A percentile compares a stretch with the other conserved stretches of the same genome.
Evolutionary conservation across 2,888 invertebrate genomes (phyloP).

Genomic region (Nemoura dubitans): DNA sequence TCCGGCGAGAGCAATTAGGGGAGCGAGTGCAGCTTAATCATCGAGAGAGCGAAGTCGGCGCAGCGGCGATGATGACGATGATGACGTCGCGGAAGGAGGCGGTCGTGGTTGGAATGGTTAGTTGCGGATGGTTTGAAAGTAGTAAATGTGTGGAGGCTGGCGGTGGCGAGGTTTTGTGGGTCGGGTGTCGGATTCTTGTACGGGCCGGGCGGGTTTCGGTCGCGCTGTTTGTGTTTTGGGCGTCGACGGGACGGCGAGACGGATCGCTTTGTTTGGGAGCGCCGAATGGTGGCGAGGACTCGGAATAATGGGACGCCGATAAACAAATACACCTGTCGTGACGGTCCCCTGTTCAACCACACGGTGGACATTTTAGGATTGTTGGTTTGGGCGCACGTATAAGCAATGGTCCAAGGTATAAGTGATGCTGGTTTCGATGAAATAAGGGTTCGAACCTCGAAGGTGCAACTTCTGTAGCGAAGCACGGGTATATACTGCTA

Average conservation of each 20-base stretch:
- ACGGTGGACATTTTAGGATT: too few relatives aligned
- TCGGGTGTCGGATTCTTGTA: background rate
- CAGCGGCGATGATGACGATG: slow-evolving; percentile 42
- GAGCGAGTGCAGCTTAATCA: slow-evolving; percentile 8
- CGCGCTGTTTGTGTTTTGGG: too few relatives aligned
- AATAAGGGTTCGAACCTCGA: too few relatives aligned
- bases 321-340: background rate
- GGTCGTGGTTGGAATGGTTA: background rate
- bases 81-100: slow-evolving; percentile 43
- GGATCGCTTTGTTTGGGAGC: background rate
- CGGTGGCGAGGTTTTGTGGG: background rate
- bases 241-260: too few relatives aligned
- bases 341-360: too few relatives aligned
- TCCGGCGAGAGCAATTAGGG: slow-evolving; percentile 21
- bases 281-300: too few relatives aligned
- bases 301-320: background rate
- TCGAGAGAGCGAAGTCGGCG: slow-evolving; percentile 42
- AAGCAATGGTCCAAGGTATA: too few relatives aligned
- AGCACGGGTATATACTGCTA: too few relatives aligned
- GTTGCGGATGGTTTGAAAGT: too few relatives aligned
- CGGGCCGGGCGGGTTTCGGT: background rate
- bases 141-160: background rate
- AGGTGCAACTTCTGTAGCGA: too few relatives aligned
- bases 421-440: too few relatives aligned
- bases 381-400: too few relatives aligned